A percentile compares a stretch with the other conserved stretches of the same genome.
Evolutionary conservation across 2,797 vertebrate species (phyloP).

Genomic region (Lemur catta): DNA sequence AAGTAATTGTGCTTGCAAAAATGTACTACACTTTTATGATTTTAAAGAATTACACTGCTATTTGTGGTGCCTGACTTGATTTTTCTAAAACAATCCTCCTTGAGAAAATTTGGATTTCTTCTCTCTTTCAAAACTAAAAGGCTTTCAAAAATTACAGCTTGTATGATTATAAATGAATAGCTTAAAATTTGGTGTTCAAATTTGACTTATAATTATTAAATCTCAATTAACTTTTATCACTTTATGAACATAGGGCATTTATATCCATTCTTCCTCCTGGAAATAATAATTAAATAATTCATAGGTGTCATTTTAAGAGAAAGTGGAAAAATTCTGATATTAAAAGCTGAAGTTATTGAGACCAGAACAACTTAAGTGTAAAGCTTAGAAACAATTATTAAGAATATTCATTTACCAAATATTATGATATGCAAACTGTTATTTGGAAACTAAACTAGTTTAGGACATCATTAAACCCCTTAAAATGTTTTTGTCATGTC

Average conservation of each 20-base stretch:
- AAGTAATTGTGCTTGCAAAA: neutral
- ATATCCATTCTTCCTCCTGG: neutral
- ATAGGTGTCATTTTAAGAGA: neutral
- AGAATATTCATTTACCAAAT: conserved; percentile 38
- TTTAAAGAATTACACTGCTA: neutral
- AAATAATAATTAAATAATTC: conserved; percentile 51
- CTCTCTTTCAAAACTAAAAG: neutral
- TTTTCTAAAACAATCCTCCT: neutral
- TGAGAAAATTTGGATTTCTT: neutral
- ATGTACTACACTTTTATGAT: neutral
- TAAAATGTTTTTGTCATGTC: conserved; percentile 55
- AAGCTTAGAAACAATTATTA: conserved; percentile 44
- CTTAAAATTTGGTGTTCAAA: neutral
- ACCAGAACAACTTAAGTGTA: neutral
- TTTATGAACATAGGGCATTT: conserved; percentile 19
- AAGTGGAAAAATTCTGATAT: neutral
- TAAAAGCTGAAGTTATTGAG: neutral
- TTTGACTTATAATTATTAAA: conserved; percentile 24
- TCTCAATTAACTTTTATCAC: neutral
- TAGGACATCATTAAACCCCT: conserved; percentile 51
- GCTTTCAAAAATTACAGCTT: neutral
- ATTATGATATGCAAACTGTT: conserved; percentile 40
- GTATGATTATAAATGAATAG: neutral
- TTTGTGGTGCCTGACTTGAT: neutral
- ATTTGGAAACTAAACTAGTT: conserved; percentile 66